Evolutionary conservation across 2,888 invertebrate genomes (phyloP).

Genomic region (Drosophila austrosaltans): DNA sequence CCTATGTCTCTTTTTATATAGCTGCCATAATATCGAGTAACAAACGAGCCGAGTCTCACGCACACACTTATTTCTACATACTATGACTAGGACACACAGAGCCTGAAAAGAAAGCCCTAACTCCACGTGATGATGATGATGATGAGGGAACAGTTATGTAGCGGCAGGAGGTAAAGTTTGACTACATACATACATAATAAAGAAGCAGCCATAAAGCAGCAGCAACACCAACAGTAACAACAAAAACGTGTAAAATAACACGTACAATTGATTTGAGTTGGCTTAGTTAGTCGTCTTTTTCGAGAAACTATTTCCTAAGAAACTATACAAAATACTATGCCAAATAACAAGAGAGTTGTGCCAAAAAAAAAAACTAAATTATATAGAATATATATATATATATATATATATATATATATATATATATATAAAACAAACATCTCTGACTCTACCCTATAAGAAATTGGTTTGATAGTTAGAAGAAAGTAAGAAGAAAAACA

Average conservation of each 20-base stretch:
- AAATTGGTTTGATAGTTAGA: too few relatives aligned
- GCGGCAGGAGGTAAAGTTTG: neutral
- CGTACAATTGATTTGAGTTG: constrained; percentile 69
- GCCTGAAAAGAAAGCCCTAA: constrained; percentile 7
- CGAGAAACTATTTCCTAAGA: constrained; percentile 1
- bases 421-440: neutral
- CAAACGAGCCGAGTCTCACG: constrained; percentile 46
- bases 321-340: neutral
- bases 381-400: neutral
- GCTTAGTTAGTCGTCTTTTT: constrained; percentile 24
- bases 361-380: neutral
- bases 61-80: constrained; percentile 27
- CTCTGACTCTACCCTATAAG: neutral
- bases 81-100: constrained; percentile 14
- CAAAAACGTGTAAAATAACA: constrained; percentile 65
- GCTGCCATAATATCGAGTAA: constrained; percentile 76
- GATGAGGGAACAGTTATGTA: neutral
- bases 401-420: too few relatives aligned
- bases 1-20: constrained; percentile 61
- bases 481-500: too few relatives aligned
- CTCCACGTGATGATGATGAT: neutral
- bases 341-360: neutral
- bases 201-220: constrained; percentile 67
- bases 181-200: constrained; percentile 65
- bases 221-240: constrained; percentile 30